These are phyloP conservation scores for Dioctria linearis DNA, from an alignment of 2,888 invertebrate species.

Conservation along the genomic window DNA sequence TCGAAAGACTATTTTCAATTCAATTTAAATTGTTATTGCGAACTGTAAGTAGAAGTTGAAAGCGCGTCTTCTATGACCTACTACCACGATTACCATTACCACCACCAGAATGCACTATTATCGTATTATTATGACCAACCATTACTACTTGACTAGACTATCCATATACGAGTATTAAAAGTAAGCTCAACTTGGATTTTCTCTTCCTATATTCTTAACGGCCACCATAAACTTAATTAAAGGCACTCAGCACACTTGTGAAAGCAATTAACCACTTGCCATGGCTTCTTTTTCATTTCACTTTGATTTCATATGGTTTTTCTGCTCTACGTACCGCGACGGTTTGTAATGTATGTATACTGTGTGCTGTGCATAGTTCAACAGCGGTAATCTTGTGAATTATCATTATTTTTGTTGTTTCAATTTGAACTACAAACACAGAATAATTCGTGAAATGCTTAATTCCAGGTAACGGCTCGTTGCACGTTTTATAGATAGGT, in stretches of 20 bases:
- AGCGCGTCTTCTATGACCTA: background rate
- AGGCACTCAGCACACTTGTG: slow-evolving; percentile 37
- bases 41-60: background rate
- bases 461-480: slow-evolving; percentile 27
- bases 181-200: background rate
- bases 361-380: background rate
- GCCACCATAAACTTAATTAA: slow-evolving; percentile 46
- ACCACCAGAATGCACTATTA: background rate
- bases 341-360: too few species aligned
- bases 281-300: slow-evolving; percentile 38
- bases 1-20: background rate
- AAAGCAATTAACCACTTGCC: slow-evolving; percentile 48
- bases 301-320: background rate
- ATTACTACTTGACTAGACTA: background rate
- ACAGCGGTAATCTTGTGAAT: background rate
- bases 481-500: slow-evolving; percentile 16
- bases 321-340: background rate
- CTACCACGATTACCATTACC: background rate
- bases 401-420: background rate
- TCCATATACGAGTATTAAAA: background rate
- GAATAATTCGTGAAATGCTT: slow-evolving; percentile 20
- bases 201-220: slow-evolving; percentile 38
- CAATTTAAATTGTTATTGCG: background rate
- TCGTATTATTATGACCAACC: background rate
- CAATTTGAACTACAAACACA: slow-evolving; percentile 29